phyloP scores from a whole-genome alignment of 2,888 invertebrate species.

The Eupeodes latifasciatus region DNA sequence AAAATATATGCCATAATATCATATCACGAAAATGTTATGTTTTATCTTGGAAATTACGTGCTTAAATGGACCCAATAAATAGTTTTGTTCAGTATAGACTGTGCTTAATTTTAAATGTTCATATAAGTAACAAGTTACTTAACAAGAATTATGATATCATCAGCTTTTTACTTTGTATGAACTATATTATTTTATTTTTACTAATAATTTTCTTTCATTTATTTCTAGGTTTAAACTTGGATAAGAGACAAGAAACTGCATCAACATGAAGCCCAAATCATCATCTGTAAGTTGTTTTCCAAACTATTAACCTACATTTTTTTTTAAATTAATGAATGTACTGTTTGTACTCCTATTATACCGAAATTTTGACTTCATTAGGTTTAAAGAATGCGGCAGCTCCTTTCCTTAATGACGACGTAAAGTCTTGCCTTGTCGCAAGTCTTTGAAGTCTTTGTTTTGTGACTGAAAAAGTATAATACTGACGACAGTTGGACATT shows the following conservation, averaged over 20 bases:
- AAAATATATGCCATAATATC: too few species aligned
- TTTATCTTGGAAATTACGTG: background rate
- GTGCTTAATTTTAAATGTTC: too few species aligned
- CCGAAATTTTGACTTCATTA: background rate
- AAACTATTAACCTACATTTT: too few species aligned
- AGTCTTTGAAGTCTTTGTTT: constrained; percentile 2
- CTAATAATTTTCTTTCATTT: constrained; percentile 1
- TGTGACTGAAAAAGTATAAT: background rate
- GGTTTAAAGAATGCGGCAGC: too few species aligned
- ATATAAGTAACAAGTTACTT: too few species aligned
- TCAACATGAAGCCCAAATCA: constrained; percentile 74
- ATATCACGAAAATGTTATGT: background rate
- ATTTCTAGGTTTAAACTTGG: constrained; percentile 60
- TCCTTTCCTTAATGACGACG: background rate
- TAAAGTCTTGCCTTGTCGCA: background rate
- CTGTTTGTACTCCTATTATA: too few species aligned
- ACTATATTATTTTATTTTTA: background rate
- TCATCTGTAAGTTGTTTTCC: constrained; percentile 55
- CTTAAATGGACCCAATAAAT: background rate
- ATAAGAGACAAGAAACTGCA: constrained; percentile 59
- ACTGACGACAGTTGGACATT: background rate
- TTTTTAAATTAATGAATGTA: too few species aligned
- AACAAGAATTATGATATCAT: too few species aligned
- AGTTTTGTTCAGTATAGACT: background rate
- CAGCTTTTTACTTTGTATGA: background rate